These are phyloP conservation scores for Hydrotaea diabolus DNA, from an alignment of 2,888 invertebrate species.

Conservation along the genomic window DNA sequence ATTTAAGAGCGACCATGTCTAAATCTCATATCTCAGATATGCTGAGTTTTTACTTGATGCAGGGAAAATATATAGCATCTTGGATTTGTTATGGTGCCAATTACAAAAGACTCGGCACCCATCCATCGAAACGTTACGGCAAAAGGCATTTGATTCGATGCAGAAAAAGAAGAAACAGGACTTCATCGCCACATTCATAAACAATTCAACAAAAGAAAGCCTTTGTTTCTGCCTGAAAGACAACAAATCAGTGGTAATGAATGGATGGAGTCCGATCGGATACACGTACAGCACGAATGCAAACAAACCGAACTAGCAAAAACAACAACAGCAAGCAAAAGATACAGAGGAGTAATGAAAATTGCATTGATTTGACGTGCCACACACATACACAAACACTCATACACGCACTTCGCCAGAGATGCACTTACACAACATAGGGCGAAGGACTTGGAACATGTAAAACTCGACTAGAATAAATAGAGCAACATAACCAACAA, in stretches of 20 bases:
- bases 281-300: conserved; percentile 27
- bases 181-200: conserved; percentile 46
- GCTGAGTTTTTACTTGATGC: no score
- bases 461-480: conserved; percentile 9
- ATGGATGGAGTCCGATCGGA: conserved; percentile 46
- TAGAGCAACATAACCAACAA: conserved; percentile 10
- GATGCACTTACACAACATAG: no score
- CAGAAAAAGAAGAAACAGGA: background rate
- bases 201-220: conserved; percentile 50
- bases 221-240: conserved; percentile 23
- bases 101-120: background rate
- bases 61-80: no score
- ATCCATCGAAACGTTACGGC: no score
- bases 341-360: conserved; percentile 41
- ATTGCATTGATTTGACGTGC: conserved; percentile 30
- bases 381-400: background rate
- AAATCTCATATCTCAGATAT: no score
- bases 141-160: background rate
- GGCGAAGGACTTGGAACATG: no score
- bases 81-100: no score
- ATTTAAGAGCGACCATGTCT: no score
- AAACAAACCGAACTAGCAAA: conserved; percentile 36
- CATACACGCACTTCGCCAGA: background rate
- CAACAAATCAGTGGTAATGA: conserved; percentile 65
- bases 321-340: conserved; percentile 11